Conservation (phyloP, 2,888 invertebrate genomes). For the Nomada fucata region DNA sequence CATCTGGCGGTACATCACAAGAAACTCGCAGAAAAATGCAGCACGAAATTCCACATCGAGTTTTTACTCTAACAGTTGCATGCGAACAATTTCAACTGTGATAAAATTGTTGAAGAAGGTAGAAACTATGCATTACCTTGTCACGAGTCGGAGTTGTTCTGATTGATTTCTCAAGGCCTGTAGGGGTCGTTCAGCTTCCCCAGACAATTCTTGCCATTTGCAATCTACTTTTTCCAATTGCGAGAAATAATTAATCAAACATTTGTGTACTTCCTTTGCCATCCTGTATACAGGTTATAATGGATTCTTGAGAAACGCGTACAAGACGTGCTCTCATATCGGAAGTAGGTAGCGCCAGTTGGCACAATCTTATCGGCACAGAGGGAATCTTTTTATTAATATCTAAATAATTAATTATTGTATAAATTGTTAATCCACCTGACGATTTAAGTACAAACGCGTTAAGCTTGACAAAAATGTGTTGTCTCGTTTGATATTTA, state of each 20-base stretch:
- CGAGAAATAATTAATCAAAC: constrained; percentile 73
- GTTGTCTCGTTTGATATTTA: neutral
- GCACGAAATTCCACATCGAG: neutral
- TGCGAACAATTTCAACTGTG: neutral
- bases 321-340: neutral
- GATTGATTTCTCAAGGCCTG: constrained; percentile 72
- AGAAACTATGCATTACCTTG: constrained; percentile 54
- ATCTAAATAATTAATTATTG: no score
- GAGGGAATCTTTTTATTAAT: no score
- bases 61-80: constrained; percentile 24
- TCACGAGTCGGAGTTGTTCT: constrained; percentile 75
- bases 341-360: constrained; percentile 50
- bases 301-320: neutral
- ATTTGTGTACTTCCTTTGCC: constrained; percentile 73
- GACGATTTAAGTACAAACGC: neutral
- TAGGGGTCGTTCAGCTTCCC: constrained; percentile 56
- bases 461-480: neutral
- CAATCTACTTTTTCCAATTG: constrained; percentile 67
- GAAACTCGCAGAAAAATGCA: neutral
- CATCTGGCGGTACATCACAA: constrained; percentile 44
- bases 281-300: constrained; percentile 66
- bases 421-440: neutral
- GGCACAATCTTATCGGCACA: constrained; percentile 1
- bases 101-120: constrained; percentile 4
- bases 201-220: constrained; percentile 69